These are phyloP conservation scores for Daphoenositta chrysoptera DNA, from an alignment of 2,113 vertebrate species.

Conservation along the genomic window DNA sequence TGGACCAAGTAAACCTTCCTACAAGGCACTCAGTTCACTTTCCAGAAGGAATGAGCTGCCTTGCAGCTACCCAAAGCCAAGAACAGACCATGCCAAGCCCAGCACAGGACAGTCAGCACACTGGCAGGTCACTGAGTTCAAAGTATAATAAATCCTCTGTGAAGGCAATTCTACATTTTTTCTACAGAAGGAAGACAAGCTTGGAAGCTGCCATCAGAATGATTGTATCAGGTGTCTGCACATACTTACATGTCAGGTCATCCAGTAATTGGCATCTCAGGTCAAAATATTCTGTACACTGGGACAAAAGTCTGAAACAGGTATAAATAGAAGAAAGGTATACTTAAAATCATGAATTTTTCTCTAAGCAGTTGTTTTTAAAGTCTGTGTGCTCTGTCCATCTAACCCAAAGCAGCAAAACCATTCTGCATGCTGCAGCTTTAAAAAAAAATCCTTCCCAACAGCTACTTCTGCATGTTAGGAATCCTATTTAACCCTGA, in stretches of 20 bases:
- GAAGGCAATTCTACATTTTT: not conserved
- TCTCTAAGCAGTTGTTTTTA: not conserved
- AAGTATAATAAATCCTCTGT: rapidly evolving
- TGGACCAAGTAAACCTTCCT: not conserved
- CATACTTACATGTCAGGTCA: slow-evolving; percentile 92
- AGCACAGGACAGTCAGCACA: not conserved
- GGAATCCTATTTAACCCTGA: not conserved
- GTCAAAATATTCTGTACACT: slow-evolving; percentile 98
- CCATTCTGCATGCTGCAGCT: not conserved
- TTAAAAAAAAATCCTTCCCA: not conserved
- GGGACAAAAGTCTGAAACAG: slow-evolving; percentile 86
- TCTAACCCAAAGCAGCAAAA: not conserved
- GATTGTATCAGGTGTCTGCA: not conserved
- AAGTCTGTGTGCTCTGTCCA: not conserved
- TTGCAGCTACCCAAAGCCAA: not conserved
- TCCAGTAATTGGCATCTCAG: slow-evolving; percentile 93
- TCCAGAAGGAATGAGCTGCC: not conserved
- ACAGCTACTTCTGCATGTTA: not conserved
- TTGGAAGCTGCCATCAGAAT: not conserved
- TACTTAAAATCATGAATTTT: not conserved
- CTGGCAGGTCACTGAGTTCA: not conserved
- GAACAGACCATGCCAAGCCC: not conserved
- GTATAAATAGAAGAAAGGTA: not conserved
- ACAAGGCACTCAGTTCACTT: not conserved
- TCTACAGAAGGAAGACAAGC: not conserved